phyloP scores from a whole-genome alignment of 2,113 vertebrate species.

The Tenrec ecaudatus region DNA sequence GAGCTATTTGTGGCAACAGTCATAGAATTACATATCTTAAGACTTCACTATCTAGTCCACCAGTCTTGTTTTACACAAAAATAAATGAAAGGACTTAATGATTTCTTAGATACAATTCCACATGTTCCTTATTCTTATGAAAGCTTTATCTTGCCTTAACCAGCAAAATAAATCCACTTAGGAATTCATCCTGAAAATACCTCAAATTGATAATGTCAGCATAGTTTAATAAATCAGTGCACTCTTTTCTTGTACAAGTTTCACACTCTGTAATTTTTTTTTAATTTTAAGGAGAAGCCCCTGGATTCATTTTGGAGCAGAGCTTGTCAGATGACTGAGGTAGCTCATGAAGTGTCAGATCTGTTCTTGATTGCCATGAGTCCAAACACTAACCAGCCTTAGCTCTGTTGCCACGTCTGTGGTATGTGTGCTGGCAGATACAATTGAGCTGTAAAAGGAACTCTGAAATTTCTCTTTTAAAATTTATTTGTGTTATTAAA shows the following conservation, averaged over 20 bases:
- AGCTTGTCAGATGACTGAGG: neutral
- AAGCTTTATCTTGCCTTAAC: too few species aligned
- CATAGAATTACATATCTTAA: neutral
- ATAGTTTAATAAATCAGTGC: neutral
- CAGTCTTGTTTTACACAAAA: neutral
- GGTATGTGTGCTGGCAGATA: rapidly evolving
- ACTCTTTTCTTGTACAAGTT: neutral
- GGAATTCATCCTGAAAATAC: neutral
- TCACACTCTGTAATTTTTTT: neutral
- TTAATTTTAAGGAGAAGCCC: neutral
- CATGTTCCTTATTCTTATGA: too few species aligned
- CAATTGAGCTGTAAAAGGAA: neutral
- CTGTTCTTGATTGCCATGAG: neutral
- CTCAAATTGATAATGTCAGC: neutral
- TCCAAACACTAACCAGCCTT: too few species aligned
- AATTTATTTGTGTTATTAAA: neutral
- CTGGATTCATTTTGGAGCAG: neutral
- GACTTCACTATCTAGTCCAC: neutral
- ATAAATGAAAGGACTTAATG: neutral
- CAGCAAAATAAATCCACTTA: neutral
- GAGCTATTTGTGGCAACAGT: neutral
- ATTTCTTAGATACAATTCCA: neutral
- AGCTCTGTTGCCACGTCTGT: rapidly evolving
- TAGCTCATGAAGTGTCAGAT: neutral
- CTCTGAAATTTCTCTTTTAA: neutral